These are phyloP conservation scores for Shargacucullia verbasci DNA, from an alignment of 2,888 invertebrate species.

Conservation along the genomic window DNA sequence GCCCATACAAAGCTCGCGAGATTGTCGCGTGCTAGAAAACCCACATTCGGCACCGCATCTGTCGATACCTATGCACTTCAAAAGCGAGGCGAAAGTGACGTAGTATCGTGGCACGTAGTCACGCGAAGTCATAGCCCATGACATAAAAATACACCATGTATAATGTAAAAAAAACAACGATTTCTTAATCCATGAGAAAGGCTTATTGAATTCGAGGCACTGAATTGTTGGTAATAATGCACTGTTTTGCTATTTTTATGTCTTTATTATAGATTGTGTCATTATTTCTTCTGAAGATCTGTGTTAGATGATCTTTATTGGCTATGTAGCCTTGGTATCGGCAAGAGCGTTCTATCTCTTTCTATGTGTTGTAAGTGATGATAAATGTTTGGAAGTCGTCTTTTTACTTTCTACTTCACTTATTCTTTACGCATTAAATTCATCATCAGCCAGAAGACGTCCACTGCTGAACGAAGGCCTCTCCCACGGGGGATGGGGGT, in stretches of 20 bases:
- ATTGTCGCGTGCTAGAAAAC: slow-evolving; percentile 9
- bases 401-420: no score
- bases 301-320: no score
- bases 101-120: slow-evolving; percentile 31
- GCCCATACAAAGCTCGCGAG: neutral
- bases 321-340: no score
- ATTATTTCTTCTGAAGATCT: neutral
- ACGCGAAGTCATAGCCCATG: slow-evolving; percentile 37
- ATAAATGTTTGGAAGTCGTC: no score
- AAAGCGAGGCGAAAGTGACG: slow-evolving; percentile 44
- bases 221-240: slow-evolving; percentile 6
- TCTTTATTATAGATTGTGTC: slow-evolving; percentile 5
- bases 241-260: slow-evolving; percentile 17
- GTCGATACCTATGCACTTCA: slow-evolving; percentile 1
- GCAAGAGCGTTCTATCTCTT: no score
- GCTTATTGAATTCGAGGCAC: slow-evolving; percentile 20
- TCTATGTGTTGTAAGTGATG: no score
- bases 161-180: slow-evolving; percentile 28
- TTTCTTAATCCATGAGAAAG: slow-evolving; percentile 35
- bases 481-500: no score
- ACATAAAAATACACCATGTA: slow-evolving; percentile 29
- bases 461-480: no score
- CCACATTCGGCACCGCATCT: slow-evolving; percentile 18
- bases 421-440: no score
- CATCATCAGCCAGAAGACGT: no score